Evolutionary conservation across 2,113 vertebrate species (phyloP).

Genomic region (Entelurus aequoreus): DNA sequence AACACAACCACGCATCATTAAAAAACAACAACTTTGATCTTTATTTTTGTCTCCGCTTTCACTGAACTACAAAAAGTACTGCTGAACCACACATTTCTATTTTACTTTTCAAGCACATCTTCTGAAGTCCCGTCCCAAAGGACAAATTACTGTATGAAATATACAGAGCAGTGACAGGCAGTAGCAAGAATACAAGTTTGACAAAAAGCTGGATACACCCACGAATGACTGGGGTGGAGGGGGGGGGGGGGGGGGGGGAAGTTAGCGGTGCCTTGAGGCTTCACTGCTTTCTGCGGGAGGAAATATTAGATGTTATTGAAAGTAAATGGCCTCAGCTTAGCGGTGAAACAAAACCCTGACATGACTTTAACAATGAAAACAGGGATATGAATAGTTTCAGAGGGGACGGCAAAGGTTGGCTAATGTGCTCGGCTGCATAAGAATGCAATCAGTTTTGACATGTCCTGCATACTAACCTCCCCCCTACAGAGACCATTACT

Average conservation of each 20-base stretch:
- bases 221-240: conserved; percentile 3
- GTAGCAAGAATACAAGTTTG: conserved; percentile 2
- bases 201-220: conserved; percentile 15
- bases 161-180: neutral
- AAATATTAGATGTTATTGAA: conserved; percentile 21
- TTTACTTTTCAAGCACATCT: conserved; percentile 13
- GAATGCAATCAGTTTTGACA: conserved; percentile 42
- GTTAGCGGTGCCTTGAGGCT: conserved; percentile 13
- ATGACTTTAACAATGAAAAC: conserved; percentile 53
- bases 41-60: conserved; percentile 12
- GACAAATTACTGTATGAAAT: conserved; percentile 13
- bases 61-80: conserved; percentile 3
- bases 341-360: conserved; percentile 30
- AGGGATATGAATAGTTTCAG: conserved; percentile 40
- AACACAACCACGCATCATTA: conserved; percentile 37
- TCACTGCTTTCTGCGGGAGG: conserved; percentile 8
- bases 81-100: conserved; percentile 25
- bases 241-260: neutral
- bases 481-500: conserved; percentile 38
- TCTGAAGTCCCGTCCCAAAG: conserved; percentile 3
- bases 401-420: conserved; percentile 44
- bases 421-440: conserved; percentile 46
- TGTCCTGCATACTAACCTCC: conserved; percentile 49
- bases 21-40: conserved; percentile 28
- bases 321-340: conserved; percentile 27